Percentiles rank a stretch among this genome's conserved stretches.
These are phyloP conservation scores for Hirtodrosophila histrioides DNA, from an alignment of 2,888 invertebrate genomes.

Conservation along the genomic window DNA sequence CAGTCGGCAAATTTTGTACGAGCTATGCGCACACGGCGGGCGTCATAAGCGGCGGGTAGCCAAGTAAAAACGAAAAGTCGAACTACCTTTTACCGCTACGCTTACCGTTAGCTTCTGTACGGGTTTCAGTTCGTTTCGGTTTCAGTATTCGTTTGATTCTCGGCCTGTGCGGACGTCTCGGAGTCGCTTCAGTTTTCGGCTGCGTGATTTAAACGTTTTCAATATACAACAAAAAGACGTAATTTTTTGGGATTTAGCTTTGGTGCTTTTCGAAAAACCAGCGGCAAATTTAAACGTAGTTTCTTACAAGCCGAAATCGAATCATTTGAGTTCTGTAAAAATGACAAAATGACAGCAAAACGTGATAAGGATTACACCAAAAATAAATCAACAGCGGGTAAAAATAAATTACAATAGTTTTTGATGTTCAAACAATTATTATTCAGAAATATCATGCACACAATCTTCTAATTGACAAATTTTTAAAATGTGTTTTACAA, in stretches of 20 bases:
- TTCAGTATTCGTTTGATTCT: conserved; percentile 61
- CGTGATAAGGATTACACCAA: conserved; percentile 83
- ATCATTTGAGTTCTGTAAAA: conserved; percentile 73
- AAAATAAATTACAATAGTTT: conserved; percentile 19
- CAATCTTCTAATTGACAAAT: too few relatives aligned
- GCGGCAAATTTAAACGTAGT: conserved; percentile 25
- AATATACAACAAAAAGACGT: conserved; percentile 47
- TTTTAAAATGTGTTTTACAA: too few relatives aligned
- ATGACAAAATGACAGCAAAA: conserved; percentile 84
- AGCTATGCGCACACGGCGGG: conserved; percentile 55
- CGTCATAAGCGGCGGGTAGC: conserved; percentile 40
- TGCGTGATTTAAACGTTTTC: conserved; percentile 3
- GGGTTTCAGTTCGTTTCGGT: conserved; percentile 21
- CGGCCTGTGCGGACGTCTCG: conserved; percentile 57
- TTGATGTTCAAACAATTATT: too few relatives aligned
- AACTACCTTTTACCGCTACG: conserved; percentile 58
- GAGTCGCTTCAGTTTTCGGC: neutral
- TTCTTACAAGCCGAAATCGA: conserved; percentile 8
- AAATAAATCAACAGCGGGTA: conserved; percentile 83
- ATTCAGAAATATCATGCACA: neutral
- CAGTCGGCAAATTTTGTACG: conserved; percentile 73
- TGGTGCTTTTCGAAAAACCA: conserved; percentile 27
- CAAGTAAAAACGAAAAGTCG: conserved; percentile 66
- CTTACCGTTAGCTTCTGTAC: conserved; percentile 48
- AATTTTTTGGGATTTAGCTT: conserved; percentile 27